phyloP scores from a whole-genome alignment of 2,888 invertebrate genomes.

The Chaitophorus viminalis region DNA sequence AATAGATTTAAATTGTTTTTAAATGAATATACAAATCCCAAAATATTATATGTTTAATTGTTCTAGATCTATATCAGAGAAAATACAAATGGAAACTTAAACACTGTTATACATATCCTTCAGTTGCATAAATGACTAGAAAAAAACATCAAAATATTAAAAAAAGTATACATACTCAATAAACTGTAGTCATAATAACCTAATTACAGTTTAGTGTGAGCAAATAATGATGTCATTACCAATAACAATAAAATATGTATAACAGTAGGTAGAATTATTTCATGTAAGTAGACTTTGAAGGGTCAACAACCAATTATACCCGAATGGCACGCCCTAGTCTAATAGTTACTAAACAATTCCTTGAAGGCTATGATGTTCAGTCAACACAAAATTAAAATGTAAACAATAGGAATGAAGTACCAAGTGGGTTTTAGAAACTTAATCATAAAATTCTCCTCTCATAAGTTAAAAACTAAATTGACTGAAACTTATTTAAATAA shows the following conservation, averaged over 20 bases:
- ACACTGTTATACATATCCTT: neutral
- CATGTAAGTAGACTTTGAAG: conserved; percentile 28
- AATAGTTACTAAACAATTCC: conserved; percentile 1
- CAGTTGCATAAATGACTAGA: neutral
- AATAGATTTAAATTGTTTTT: neutral
- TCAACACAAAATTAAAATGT: neutral
- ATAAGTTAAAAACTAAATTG: neutral
- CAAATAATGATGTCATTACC: neutral
- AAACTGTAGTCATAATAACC: neutral
- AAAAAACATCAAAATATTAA: neutral
- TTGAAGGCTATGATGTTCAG: conserved; percentile 4
- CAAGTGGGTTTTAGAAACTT: neutral
- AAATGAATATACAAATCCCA: neutral
- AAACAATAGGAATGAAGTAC: neutral
- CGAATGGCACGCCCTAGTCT: conserved; percentile 31
- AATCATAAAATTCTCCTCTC: neutral
- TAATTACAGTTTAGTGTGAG: neutral
- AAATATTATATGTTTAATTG: neutral
- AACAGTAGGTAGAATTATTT: conserved; percentile 6
- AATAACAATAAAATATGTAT: conserved; percentile 4
- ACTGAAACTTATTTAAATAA: too few species aligned
- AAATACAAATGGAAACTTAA: neutral
- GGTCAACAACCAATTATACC: conserved; percentile 48
- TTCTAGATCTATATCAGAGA: conserved; percentile 11
- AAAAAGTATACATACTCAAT: neutral